phyloP scores from a whole-genome alignment of 2,888 invertebrate genomes.

The Drosophila algonquin region DNA sequence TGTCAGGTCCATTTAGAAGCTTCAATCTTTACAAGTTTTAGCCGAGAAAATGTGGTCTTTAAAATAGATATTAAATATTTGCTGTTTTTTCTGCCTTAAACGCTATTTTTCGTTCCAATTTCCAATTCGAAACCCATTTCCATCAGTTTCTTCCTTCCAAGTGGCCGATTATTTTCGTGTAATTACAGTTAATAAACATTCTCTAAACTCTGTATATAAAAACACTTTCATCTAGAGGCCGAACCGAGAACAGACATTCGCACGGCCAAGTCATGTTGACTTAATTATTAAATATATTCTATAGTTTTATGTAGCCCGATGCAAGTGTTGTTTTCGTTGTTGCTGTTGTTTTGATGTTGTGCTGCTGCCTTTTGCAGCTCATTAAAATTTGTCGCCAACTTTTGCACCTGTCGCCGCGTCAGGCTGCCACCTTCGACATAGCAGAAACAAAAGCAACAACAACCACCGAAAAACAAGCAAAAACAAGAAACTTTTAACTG shows the following conservation, averaged over 20 bases:
- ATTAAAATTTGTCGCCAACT: constrained; percentile 76
- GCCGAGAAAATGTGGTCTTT: too few relatives aligned
- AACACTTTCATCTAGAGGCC: not conserved
- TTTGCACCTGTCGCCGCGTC: constrained; percentile 71
- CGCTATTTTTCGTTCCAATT: too few relatives aligned
- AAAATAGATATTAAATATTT: too few relatives aligned
- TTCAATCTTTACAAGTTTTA: too few relatives aligned
- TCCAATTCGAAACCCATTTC: too few relatives aligned
- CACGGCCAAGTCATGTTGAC: constrained; percentile 29
- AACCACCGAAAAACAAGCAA: constrained; percentile 11
- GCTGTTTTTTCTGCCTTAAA: too few relatives aligned
- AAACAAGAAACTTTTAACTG: constrained; percentile 54
- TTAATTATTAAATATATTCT: constrained; percentile 42
- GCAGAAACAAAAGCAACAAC: constrained; percentile 10
- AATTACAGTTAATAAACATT: too few relatives aligned
- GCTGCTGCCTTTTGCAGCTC: constrained; percentile 72
- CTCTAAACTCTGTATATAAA: not conserved
- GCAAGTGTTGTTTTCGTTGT: not conserved
- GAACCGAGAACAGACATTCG: not conserved
- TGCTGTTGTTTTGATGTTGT: constrained; percentile 30
- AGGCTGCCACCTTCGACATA: constrained; percentile 70
- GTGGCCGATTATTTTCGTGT: too few relatives aligned
- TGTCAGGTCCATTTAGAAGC: too few relatives aligned
- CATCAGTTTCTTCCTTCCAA: too few relatives aligned
- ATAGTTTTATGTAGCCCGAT: constrained; percentile 16